Conservation (phyloP, 2,888 invertebrate species). For the Cryptus viduatorius region DNA sequence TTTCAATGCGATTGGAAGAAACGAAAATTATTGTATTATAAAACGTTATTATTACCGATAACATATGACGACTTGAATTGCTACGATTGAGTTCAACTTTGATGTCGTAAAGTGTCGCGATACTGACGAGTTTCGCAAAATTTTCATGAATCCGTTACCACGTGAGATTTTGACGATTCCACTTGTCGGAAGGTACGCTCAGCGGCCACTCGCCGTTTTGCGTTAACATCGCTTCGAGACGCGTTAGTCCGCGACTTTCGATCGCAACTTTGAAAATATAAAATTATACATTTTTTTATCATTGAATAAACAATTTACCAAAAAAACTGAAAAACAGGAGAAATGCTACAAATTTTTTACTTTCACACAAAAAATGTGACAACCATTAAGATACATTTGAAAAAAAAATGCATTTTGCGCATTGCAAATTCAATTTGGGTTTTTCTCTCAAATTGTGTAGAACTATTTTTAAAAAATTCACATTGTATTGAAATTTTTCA, state of each 20-base stretch:
- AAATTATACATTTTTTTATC: neutral
- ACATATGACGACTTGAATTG: neutral
- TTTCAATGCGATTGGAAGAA: neutral
- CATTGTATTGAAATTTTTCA: too few relatives aligned
- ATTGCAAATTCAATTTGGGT: too few relatives aligned
- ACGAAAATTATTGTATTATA: neutral
- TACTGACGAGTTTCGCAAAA: too few relatives aligned
- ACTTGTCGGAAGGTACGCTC: neutral
- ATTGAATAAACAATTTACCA: neutral
- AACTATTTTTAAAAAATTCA: too few relatives aligned
- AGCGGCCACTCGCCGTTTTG: neutral
- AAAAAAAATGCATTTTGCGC: too few relatives aligned
- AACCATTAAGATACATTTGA: too few relatives aligned
- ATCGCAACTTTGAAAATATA: neutral
- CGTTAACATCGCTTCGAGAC: neutral
- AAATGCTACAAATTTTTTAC: too few relatives aligned
- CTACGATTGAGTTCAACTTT: neutral
- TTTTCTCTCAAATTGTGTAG: too few relatives aligned
- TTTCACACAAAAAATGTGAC: too few relatives aligned
- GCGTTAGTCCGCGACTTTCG: neutral
- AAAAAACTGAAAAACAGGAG: too few relatives aligned
- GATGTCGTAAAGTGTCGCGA: neutral
- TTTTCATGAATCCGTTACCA: neutral
- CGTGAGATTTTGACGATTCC: neutral
- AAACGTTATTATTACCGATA: neutral